These are phyloP conservation scores for Lampris megalopsis DNA, from an alignment of 2,113 vertebrate species.

Conservation along the genomic window DNA sequence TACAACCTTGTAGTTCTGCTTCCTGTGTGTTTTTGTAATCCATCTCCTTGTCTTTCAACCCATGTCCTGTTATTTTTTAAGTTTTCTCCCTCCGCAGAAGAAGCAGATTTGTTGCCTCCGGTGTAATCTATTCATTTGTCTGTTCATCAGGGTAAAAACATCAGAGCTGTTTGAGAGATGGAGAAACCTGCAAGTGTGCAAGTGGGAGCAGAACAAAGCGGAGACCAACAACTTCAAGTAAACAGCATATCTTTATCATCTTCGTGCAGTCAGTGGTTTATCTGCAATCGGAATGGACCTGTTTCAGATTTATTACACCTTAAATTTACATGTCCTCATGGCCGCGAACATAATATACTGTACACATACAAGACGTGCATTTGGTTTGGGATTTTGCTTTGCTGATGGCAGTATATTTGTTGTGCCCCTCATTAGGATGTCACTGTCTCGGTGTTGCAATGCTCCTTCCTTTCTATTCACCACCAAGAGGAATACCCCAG, in stretches of 20 bases:
- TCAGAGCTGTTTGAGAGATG: conserved; percentile 96
- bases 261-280: background rate
- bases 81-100: conserved; percentile 46
- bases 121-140: background rate
- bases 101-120: too few species aligned
- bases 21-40: background rate
- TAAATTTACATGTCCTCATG: too few species aligned
- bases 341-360: too few species aligned
- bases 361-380: too few species aligned
- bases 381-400: background rate
- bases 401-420: background rate
- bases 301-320: too few species aligned
- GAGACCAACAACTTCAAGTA: conserved; percentile 95
- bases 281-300: too few species aligned
- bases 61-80: conserved; percentile 31
- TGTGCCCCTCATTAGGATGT: conserved; percentile 81
- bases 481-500: conserved; percentile 95
- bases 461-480: conserved; percentile 96
- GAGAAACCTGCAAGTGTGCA: conserved; percentile 94
- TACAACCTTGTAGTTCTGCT: background rate
- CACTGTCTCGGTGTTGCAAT: conserved; percentile 94
- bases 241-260: conserved; percentile 35
- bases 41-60: background rate
- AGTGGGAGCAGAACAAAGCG: conserved; percentile 92
- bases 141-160: conserved; percentile 91